A percentile compares a stretch with the other conserved stretches of the same genome.
Conservation (phyloP, 1,140 invertebrate species). For the Heliconius himera region DNA sequence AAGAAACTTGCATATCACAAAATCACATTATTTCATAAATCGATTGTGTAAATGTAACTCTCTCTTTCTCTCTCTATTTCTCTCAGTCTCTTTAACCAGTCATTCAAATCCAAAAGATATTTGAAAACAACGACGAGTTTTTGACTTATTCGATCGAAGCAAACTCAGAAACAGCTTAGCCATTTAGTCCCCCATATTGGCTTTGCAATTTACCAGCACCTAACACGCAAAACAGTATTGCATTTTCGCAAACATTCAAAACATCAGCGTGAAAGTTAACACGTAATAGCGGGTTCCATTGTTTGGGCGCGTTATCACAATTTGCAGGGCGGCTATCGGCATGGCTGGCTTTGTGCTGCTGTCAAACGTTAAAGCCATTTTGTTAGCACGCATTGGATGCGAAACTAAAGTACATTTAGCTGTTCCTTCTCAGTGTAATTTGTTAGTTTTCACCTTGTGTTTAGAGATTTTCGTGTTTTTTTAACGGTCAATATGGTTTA, state of each 20-base stretch:
- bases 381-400: conserved; percentile 39
- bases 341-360: conserved; percentile 50
- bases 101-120: no score
- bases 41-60: no score
- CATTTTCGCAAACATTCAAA: conserved; percentile 35
- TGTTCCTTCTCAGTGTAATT: background rate
- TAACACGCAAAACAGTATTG: conserved; percentile 29
- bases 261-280: conserved; percentile 38
- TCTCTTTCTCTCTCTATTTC: no score
- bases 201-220: conserved; percentile 33
- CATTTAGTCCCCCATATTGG: conserved; percentile 22
- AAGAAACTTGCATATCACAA: no score
- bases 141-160: background rate
- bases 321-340: conserved; percentile 48
- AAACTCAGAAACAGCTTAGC: background rate
- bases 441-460: background rate
- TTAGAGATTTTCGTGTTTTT: no score
- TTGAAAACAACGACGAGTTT: background rate
- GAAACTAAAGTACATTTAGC: conserved; percentile 21
- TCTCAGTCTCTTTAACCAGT: no score
- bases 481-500: no score
- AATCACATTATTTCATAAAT: no score
- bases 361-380: conserved; percentile 49
- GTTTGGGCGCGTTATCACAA: conserved; percentile 52
- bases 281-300: conserved; percentile 39